Base-by-base conservation (phyloP, 2,113 vertebrate genomes). In the Phasianus colchicus region DNA sequence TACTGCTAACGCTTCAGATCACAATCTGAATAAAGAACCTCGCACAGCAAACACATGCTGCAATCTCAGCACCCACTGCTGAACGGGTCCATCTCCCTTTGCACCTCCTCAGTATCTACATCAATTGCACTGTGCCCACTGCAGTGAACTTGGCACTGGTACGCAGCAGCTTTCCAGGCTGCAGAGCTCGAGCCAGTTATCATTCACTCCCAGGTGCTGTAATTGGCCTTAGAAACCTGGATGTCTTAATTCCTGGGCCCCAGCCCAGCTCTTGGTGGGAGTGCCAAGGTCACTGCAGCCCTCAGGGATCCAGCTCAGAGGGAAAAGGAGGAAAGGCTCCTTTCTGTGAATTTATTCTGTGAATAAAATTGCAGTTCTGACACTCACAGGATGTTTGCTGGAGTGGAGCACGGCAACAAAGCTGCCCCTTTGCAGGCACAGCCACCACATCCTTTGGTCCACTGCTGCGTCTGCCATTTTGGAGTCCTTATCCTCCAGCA, bases 1-100 rank as follows among this genome's bases (percentile, higher is more conserved):
- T 11, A 66, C 32, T 55, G 55, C 89, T 96, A 92, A 95, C 78
- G 95, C 82, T 85, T 85, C 91, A 83, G 74, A 93, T 86, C n/a
- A 67, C 54, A 83, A 73, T 75, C 63, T 86, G 93, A 89, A 79
- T 22, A 58, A 94, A 90, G 63, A 83, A 88, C 76, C 61, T 38
- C 20, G 25, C n/a, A 58, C 63, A 71, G 73, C 69, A 75, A 85
- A 74, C 60, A 83, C 15, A 4, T 13, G 8, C 93, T 57, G 20
- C 76, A 34, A 65, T 27, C 58, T 79, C n/a, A 1, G 47, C 43
- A 43, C 24, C 42, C 50, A 32, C 95, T 83, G 82, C 14, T 30
- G 6, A 43, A 27, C 54, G 57, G 19, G 24, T 72, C 79, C 82
- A 84, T 45, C 52, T 79, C 52, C 67, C 88, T 10, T n/a, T 57